Conservation (phyloP, 2,113 vertebrate genomes). For the Dicaeum eximium region DNA sequence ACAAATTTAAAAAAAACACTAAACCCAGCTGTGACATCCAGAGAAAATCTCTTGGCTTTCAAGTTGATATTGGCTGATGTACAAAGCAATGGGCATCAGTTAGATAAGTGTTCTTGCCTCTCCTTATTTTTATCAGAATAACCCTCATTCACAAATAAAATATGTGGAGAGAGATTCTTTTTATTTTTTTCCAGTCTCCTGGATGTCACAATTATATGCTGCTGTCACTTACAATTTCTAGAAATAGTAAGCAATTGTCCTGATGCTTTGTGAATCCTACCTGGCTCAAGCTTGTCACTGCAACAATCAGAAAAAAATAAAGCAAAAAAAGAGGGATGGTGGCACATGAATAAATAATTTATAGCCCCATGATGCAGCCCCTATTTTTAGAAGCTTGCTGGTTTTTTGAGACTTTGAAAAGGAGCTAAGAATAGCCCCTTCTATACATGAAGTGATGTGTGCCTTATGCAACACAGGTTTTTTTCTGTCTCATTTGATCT, state of each 20-base stretch:
- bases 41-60: not conserved
- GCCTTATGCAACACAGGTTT: not conserved
- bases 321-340: not conserved
- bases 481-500: not conserved
- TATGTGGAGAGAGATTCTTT: not conserved
- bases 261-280: not conserved
- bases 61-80: not conserved
- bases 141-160: not conserved
- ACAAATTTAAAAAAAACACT: not conserved
- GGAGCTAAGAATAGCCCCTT: conserved; percentile 20
- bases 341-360: conserved; percentile 47
- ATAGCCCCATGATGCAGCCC: not conserved
- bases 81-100: not conserved
- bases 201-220: not conserved
- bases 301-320: not conserved
- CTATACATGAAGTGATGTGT: not conserved
- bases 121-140: not conserved
- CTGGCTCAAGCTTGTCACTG: not conserved
- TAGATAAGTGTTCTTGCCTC: not conserved
- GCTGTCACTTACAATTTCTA: not conserved
- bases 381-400: conserved; percentile 19
- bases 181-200: not conserved
- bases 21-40: not conserved
- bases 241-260: not conserved
- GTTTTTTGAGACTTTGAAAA: conserved; percentile 11